Evolutionary conservation across 2,888 invertebrate species (phyloP).

Genomic region (Microctonus hyperodae): DNA sequence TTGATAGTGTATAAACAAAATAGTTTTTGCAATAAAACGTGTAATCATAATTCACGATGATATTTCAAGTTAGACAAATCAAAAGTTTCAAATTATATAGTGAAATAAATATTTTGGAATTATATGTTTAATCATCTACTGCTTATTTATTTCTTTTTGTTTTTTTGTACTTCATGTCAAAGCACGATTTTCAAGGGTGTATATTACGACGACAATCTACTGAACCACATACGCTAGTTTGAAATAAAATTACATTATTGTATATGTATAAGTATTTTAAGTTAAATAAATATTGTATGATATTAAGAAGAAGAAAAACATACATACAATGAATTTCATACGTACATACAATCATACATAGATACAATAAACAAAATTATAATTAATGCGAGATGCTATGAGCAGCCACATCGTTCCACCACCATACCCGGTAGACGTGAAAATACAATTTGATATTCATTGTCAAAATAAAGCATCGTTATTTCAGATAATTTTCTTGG

Average conservation of each 20-base stretch:
- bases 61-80: no score
- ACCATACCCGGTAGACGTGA: conserved; percentile 93
- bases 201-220: not conserved
- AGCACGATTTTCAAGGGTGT: not conserved
- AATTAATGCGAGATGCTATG: conserved; percentile 65
- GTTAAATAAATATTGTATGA: not conserved
- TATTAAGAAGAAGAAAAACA: no score
- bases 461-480: conserved; percentile 91
- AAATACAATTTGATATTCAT: conserved; percentile 85
- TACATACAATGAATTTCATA: not conserved
- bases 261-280: not conserved
- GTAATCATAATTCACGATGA: no score
- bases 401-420: conserved; percentile 91
- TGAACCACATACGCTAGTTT: not conserved
- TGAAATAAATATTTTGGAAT: no score
- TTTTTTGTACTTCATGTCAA: no score
- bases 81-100: no score
- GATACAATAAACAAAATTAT: not conserved
- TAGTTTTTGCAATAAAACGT: no score
- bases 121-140: no score
- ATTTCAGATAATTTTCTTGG: conserved; percentile 88
- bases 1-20: no score
- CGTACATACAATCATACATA: not conserved
- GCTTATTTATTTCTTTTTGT: no score
- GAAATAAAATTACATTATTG: not conserved